phyloP scores from a whole-genome alignment of 30 jellyfish, hydroid and myxozoan species.

The Cassiopea andromeda region DNA sequence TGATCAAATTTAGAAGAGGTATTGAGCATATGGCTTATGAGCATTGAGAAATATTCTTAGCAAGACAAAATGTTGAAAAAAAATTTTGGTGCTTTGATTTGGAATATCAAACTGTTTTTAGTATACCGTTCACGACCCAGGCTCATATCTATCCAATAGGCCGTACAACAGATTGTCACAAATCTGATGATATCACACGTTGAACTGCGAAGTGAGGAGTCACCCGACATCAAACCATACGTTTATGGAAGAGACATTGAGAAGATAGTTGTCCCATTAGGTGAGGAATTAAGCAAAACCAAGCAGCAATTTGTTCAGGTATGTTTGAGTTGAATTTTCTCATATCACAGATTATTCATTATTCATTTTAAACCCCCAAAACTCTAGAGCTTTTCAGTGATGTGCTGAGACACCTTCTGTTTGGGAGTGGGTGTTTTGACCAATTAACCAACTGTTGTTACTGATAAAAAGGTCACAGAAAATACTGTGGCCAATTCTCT shows the following conservation, averaged over 20 bases:
- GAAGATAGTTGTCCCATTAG: conserved; percentile 88
- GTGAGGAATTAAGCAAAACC: conserved; percentile 72
- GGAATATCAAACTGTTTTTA: not conserved
- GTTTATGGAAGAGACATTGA: conserved; percentile 85
- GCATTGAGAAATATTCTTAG: no score
- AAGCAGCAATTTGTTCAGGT: conserved; percentile 76
- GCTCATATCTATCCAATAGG: conserved; percentile 45
- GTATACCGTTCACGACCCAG: not conserved
- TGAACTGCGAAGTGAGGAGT: conserved; percentile 95
- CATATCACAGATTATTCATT: no score
- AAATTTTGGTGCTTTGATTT: not conserved
- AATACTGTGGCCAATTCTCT: no score
- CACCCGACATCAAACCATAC: conserved; percentile 82
- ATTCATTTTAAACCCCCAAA: no score
- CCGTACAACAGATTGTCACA: conserved; percentile 86
- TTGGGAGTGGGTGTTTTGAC: no score
- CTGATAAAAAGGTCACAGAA: no score
- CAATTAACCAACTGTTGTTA: no score
- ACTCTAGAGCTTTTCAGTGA: no score
- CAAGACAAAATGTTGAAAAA: no score
- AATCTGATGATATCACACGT: conserved; percentile 87
- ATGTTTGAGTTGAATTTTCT: not conserved
- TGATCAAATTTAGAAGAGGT: no score
- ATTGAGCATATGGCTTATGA: no score
- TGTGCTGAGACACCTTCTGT: no score